Evolutionary conservation across 2,888 invertebrate genomes (phyloP).

Genomic region (Bedellia somnulentella): DNA sequence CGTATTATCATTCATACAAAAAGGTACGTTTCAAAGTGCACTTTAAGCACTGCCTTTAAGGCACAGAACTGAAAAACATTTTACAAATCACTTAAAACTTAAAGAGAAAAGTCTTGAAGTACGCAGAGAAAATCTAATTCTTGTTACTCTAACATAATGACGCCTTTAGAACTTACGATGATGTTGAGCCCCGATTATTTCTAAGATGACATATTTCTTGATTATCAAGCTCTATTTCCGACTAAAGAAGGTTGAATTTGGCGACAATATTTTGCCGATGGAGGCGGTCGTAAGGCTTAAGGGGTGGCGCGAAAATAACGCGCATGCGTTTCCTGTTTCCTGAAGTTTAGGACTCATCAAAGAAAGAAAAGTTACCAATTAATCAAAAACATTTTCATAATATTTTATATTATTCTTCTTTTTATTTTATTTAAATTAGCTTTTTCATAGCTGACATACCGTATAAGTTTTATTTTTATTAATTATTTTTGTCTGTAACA

Average conservation of each 20-base stretch:
- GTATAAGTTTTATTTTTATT: too few species aligned
- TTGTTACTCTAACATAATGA: conserved; percentile 49
- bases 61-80: too few species aligned
- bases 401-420: conserved; percentile 16
- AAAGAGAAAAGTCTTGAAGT: conserved; percentile 23
- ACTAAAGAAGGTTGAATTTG: conserved; percentile 41
- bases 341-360: too few species aligned
- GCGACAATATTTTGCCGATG: conserved; percentile 24
- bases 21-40: too few species aligned
- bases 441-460: too few species aligned
- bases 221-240: conserved; percentile 25
- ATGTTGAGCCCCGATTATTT: conserved; percentile 32
- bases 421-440: too few species aligned
- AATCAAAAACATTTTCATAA: not conserved
- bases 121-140: conserved; percentile 49
- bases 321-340: conserved; percentile 52
- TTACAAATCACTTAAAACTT: too few species aligned
- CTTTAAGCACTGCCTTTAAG: too few species aligned
- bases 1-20: too few species aligned
- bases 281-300: conserved; percentile 57
- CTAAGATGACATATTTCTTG: conserved; percentile 23
- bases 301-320: conserved; percentile 55
- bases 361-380: too few species aligned
- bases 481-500: too few species aligned
- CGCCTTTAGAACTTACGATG: conserved; percentile 47